A percentile compares a stretch with the other conserved stretches of the same genome.
Conservation (phyloP, 2,797 vertebrate genomes). For the Chloroceryle inda region DNA sequence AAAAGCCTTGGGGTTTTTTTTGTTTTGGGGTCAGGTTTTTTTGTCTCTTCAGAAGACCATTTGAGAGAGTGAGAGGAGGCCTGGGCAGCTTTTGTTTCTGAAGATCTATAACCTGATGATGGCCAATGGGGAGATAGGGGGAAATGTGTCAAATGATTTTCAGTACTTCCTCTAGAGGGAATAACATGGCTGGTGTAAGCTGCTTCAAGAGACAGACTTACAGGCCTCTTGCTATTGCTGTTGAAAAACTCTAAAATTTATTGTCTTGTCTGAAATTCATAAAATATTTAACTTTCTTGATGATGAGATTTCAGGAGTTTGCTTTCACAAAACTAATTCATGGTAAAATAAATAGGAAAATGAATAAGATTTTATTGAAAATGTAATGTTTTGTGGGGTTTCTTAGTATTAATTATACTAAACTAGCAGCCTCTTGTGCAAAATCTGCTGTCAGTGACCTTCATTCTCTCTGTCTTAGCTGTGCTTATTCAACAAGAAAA, state of each 20-base stretch:
- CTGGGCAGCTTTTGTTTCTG: conserved; percentile 43
- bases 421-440: not conserved
- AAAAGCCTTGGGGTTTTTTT: not conserved
- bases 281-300: not conserved
- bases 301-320: not conserved
- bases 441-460: not conserved
- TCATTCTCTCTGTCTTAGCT: not conserved
- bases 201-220: not conserved
- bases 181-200: not conserved
- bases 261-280: not conserved
- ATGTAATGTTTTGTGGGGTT: not conserved
- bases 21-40: not conserved
- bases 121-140: not conserved
- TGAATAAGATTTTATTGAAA: not conserved
- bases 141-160: conserved; percentile 1
- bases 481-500: not conserved
- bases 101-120: conserved; percentile 55
- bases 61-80: not conserved
- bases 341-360: not conserved
- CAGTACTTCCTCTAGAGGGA: conserved; percentile 52
- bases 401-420: not conserved
- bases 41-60: not conserved
- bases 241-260: conserved; percentile 43
- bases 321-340: not conserved
- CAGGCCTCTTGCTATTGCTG: not conserved